Percentiles rank a stretch among this genome's conserved stretches.
Evolutionary conservation across 2,797 vertebrate species (phyloP).

Genomic region (Sparidentex hasta): DNA sequence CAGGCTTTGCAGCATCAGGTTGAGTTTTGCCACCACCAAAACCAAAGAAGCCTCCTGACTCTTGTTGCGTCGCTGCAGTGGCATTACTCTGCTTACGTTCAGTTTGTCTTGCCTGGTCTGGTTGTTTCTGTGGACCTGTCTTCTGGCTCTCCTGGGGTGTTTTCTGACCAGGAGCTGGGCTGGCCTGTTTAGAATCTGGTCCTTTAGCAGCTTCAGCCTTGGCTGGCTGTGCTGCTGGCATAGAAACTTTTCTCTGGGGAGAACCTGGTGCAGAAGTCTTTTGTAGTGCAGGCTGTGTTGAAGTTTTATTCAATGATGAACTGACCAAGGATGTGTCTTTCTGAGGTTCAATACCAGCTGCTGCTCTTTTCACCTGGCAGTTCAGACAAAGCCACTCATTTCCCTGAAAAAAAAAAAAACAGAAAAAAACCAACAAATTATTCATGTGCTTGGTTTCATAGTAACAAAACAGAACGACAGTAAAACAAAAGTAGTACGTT

Average conservation of each 20-base stretch:
- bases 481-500: no score
- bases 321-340: conserved; percentile 26
- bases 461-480: neutral
- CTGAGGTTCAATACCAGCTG: conserved; percentile 83
- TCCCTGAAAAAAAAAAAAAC: conserved; percentile 60
- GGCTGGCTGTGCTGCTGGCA: conserved; percentile 52
- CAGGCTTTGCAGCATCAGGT: conserved; percentile 87
- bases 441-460: neutral
- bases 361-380: conserved; percentile 94
- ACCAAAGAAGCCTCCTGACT: conserved; percentile 72
- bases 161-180: conserved; percentile 77
- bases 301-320: conserved; percentile 69
- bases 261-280: conserved; percentile 75
- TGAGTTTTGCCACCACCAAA: conserved; percentile 76
- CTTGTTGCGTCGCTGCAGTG: conserved; percentile 53
- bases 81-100: conserved; percentile 72
- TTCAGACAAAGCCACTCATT: conserved; percentile 94
- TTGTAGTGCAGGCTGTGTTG: conserved; percentile 62
- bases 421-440: conserved; percentile 27
- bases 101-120: conserved; percentile 54
- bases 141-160: conserved; percentile 69
- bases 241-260: conserved; percentile 65
- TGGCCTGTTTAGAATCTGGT: conserved; percentile 66
- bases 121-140: conserved; percentile 74
- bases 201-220: conserved; percentile 79